Conservation (phyloP, 1,140 invertebrate genomes). For the Melipona quadrifasciata region DNA sequence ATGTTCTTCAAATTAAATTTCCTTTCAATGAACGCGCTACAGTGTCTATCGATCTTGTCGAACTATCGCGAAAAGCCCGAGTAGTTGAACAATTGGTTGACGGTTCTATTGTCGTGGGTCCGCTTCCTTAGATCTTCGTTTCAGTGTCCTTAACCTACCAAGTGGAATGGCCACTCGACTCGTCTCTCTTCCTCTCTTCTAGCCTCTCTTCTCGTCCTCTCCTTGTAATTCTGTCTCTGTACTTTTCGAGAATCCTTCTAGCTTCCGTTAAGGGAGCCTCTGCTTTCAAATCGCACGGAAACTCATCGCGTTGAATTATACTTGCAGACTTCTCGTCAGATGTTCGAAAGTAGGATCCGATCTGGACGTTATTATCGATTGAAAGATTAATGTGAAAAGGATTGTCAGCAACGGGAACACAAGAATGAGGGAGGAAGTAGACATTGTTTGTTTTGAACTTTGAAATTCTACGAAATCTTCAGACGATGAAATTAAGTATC, state of each 20-base stretch:
- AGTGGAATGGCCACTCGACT: constrained; percentile 59
- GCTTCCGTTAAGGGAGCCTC: constrained; percentile 19
- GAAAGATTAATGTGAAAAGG: neutral
- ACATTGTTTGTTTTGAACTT: neutral
- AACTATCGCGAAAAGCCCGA: constrained; percentile 41
- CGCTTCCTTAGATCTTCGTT: constrained; percentile 52
- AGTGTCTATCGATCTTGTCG: constrained; percentile 56
- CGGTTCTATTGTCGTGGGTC: constrained; percentile 63
- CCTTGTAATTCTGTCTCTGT: constrained; percentile 37
- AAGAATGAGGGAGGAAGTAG: neutral
- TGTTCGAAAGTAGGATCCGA: neutral
- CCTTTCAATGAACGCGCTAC: constrained; percentile 56
- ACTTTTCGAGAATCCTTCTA: constrained; percentile 47
- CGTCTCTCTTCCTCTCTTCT: neutral
- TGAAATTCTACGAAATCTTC: neutral
- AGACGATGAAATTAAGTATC: neutral
- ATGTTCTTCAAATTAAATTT: constrained; percentile 53
- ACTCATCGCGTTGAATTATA: constrained; percentile 37
- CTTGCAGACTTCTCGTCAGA: constrained; percentile 31
- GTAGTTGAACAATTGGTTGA: constrained; percentile 68
- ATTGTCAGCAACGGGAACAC: neutral
- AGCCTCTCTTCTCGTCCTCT: neutral
- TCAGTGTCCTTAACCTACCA: constrained; percentile 64
- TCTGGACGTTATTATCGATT: constrained; percentile 34
- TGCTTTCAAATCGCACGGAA: constrained; percentile 31